phyloP scores from a whole-genome alignment of 92 coral and sea anemone genomes.

The Paramuricea clavata region DNA sequence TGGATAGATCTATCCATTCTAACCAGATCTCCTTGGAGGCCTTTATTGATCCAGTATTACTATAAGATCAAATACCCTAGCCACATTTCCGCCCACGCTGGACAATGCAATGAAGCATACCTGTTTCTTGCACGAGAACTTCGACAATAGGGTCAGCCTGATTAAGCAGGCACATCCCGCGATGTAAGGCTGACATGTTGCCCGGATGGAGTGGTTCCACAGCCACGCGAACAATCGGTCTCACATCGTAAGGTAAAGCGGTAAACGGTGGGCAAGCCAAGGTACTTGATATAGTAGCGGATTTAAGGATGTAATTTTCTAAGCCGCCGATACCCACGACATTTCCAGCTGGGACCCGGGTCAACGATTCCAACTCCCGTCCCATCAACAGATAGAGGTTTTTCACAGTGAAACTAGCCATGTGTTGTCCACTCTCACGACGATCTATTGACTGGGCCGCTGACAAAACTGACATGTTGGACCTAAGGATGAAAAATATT shows the following conservation, averaged over 20 bases:
- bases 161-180: conserved; percentile 95
- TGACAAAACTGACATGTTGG: conserved; percentile 43
- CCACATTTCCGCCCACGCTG: neutral
- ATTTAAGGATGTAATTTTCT: conserved; percentile 87
- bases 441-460: conserved; percentile 84
- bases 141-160: conserved; percentile 99
- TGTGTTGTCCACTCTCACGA: conserved; percentile 76
- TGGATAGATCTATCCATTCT: neutral
- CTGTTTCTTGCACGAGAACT: conserved; percentile 91
- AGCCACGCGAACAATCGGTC: conserved; percentile 97
- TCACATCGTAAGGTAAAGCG: conserved; percentile 91
- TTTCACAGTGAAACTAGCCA: conserved; percentile 79
- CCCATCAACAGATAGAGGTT: conserved; percentile 98
- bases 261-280: conserved; percentile 93
- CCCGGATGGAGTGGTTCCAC: conserved; percentile 92
- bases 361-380: conserved; percentile 88
- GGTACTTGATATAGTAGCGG: conserved; percentile 96
- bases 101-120: conserved; percentile 44
- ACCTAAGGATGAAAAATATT: neutral
- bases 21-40: neutral
- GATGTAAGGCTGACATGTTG: conserved; percentile 90
- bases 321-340: conserved; percentile 96
- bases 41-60: neutral
- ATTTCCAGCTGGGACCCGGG: conserved; percentile 93
- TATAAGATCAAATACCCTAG: neutral